Evolutionary conservation across 2,797 vertebrate species (phyloP).

Genomic region (Melanotaenia parkinsoni): DNA sequence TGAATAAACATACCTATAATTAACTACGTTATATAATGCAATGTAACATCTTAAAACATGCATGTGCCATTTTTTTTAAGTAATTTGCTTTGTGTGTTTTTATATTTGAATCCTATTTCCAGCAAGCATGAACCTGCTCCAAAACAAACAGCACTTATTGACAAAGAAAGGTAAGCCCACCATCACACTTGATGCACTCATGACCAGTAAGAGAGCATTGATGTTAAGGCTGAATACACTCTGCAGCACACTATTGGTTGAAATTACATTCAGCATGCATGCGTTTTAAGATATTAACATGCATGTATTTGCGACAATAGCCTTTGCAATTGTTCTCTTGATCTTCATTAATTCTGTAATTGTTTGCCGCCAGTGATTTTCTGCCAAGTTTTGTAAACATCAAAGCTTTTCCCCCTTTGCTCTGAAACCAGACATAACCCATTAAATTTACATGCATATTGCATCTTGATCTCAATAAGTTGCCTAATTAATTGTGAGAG

Average conservation of each 20-base stretch:
- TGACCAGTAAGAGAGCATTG: slow-evolving; percentile 55
- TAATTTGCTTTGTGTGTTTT: background rate
- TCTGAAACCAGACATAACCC: slow-evolving; percentile 74
- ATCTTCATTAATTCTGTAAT: slow-evolving; percentile 86
- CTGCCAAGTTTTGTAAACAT: slow-evolving; percentile 84
- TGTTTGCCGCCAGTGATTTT: slow-evolving; percentile 77
- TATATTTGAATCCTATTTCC: background rate
- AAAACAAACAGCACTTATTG: slow-evolving; percentile 40
- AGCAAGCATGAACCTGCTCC: slow-evolving; percentile 2
- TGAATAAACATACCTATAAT: background rate
- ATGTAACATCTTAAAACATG: background rate
- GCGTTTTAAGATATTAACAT: slow-evolving; percentile 77
- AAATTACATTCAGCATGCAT: slow-evolving; percentile 74
- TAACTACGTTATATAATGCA: background rate
- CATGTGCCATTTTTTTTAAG: background rate
- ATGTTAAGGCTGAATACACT: slow-evolving; percentile 42
- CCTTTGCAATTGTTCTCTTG: slow-evolving; percentile 69
- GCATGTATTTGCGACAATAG: slow-evolving; percentile 77
- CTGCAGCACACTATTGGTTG: slow-evolving; percentile 45
- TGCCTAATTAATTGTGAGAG: slow-evolving; percentile 78
- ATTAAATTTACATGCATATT: slow-evolving; percentile 86
- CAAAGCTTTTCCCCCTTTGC: slow-evolving; percentile 78
- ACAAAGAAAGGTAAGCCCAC: slow-evolving; percentile 50
- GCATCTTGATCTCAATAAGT: slow-evolving; percentile 79
- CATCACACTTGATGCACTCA: slow-evolving; percentile 52